These are phyloP conservation scores for Myotis daubentonii DNA, from an alignment of 2,797 vertebrate genomes.

Conservation along the genomic window DNA sequence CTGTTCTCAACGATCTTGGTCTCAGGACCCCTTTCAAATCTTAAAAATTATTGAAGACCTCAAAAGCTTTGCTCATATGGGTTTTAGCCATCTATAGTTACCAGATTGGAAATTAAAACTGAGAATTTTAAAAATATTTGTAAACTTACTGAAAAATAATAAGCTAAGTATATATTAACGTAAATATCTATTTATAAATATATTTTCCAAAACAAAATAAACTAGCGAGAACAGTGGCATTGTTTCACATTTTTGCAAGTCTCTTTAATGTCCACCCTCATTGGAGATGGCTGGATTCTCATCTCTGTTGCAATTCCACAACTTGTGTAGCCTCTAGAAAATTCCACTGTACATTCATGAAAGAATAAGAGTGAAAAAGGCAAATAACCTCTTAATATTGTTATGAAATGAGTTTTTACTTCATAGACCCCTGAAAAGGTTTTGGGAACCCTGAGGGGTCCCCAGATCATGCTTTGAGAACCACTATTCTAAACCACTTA, in stretches of 20 bases:
- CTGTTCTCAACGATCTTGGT: neutral
- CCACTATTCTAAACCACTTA: neutral
- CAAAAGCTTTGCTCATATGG: neutral
- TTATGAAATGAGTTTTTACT: neutral
- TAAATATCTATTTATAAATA: neutral
- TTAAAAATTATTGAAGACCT: neutral
- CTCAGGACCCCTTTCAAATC: neutral
- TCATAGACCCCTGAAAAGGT: neutral
- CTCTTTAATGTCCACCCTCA: neutral
- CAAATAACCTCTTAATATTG: neutral
- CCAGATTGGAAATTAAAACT: slow-evolving; percentile 8
- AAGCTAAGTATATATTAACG: neutral
- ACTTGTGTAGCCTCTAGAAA: slow-evolving; percentile 1
- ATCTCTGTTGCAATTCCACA: neutral
- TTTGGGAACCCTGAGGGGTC: neutral
- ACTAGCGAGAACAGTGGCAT: neutral
- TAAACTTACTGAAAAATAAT: neutral
- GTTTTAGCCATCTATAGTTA: neutral
- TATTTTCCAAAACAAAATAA: neutral
- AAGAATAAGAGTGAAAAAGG: neutral
- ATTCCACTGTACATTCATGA: neutral
- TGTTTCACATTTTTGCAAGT: neutral
- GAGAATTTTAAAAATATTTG: slow-evolving; percentile 10
- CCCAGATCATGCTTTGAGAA: neutral
- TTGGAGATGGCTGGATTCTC: neutral